Conservation (phyloP, 2,113 vertebrate species). For the Lophius piscatorius region DNA sequence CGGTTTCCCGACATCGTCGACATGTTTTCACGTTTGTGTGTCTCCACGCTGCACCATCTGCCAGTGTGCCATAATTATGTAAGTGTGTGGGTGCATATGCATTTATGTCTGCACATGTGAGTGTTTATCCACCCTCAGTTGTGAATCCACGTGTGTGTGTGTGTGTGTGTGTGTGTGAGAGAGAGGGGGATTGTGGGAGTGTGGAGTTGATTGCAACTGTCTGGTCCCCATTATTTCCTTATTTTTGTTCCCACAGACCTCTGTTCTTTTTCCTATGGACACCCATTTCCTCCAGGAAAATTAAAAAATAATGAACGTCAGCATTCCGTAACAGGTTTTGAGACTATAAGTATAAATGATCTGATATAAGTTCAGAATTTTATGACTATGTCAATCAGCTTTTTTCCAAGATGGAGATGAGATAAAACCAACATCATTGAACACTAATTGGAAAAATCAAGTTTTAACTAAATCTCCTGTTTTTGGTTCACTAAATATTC, state of each 20-base stretch:
- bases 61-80: slow-evolving; percentile 20
- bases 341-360: not conserved
- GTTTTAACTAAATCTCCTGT: too few relatives aligned
- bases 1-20: slow-evolving; percentile 11
- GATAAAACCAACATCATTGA: too few relatives aligned
- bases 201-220: slow-evolving; percentile 32
- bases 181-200: too few relatives aligned
- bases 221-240: slow-evolving; percentile 59
- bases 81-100: too few relatives aligned
- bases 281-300: slow-evolving; percentile 13
- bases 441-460: too few relatives aligned
- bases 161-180: slow-evolving; percentile 19
- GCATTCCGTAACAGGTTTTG: too few relatives aligned
- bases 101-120: too few relatives aligned
- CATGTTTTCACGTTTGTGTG: slow-evolving; percentile 12
- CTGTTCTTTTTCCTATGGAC: slow-evolving; percentile 17
- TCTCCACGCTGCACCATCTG: slow-evolving; percentile 12
- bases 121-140: too few relatives aligned
- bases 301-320: not conserved
- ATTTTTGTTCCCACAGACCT: slow-evolving; percentile 31
- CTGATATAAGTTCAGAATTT: not conserved
- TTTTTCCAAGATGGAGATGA: too few relatives aligned
- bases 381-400: too few relatives aligned
- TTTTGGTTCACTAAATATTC: too few relatives aligned
- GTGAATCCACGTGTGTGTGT: slow-evolving; percentile 8